Base-by-base conservation (phyloP, 2,888 invertebrate genomes). In the Microplitis manilae region DNA sequence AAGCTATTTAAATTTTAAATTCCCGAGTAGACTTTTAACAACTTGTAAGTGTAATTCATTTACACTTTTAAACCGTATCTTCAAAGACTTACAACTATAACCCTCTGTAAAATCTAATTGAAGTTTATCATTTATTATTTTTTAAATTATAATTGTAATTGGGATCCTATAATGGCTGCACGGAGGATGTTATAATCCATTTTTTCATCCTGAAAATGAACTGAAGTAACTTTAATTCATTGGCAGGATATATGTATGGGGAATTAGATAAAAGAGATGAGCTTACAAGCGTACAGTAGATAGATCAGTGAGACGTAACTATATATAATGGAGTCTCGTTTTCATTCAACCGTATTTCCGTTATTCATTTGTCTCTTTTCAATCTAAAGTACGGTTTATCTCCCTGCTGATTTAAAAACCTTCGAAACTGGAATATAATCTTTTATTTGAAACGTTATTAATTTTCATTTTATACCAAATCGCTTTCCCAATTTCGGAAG, bases 141-240 rank as follows among this genome's bases (percentile, higher is more conserved):
- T 30, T 30, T 2, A 4, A 50, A 50, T 50, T 13, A 50, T 50
- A 13, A 50, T 50, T 13, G 13, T 50, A 13, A 50, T 50, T 50
- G 9, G 50, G 50, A 13, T 50, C 50, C 30, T 30, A 50, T 50
- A 50, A 50, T 50, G 50, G 50, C 8, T 13, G 50, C 50, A 9
- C 9, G 8, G 2, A 50, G 50, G 50, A 13, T 79, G 81, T 81
- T 82, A 81, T 83, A 82, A 85, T 84, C 82, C 82, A 17, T 61
- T 60, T 40, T 72, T 72, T 72, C 62, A 72, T 72, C 62, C 9
- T 17, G 61, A 40, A 62, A 72, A 61, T 17, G 50, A 50, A 50
- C 13, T 13, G 13, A 50, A 50, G 50, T 38, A 61, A 17, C 62
- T 72, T 72, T 39, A 72, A 72, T 72, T 72, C 71, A 72, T 72